Conservation (phyloP, 2,797 vertebrate genomes). For the Threskiornis aethiopicus region DNA sequence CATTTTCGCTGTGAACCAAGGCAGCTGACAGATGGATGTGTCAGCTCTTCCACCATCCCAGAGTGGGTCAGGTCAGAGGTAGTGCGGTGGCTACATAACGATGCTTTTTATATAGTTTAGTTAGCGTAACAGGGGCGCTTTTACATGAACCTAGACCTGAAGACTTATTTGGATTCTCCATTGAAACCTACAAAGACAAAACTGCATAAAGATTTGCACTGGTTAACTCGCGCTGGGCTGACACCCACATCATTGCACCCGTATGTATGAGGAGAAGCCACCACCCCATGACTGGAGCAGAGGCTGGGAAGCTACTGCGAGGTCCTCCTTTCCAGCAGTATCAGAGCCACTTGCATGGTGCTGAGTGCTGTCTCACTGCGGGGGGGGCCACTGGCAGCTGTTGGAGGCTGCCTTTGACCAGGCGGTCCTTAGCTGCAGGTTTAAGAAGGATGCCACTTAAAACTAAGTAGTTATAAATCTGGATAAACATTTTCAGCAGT, state of each 20-base stretch:
- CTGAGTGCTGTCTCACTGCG: background rate
- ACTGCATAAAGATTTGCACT: background rate
- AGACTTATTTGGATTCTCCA: background rate
- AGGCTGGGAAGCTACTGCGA: background rate
- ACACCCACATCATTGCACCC: fast-evolving
- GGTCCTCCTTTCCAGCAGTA: background rate
- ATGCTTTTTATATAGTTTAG: background rate
- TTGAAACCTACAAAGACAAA: background rate
- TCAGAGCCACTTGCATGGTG: background rate
- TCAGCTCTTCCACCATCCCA: background rate
- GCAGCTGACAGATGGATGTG: background rate
- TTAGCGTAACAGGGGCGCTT: background rate
- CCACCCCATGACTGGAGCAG: background rate
- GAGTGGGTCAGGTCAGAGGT: background rate
- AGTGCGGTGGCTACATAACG: background rate
- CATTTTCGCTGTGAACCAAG: background rate
- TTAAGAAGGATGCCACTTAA: background rate
- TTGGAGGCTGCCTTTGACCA: background rate
- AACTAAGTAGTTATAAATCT: background rate
- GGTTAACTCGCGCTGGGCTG: background rate
- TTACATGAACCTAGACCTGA: background rate
- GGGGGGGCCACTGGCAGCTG: background rate
- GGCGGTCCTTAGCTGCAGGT: background rate
- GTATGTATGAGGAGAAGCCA: background rate
- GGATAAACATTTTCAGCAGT: background rate